Evolutionary conservation across 2,113 vertebrate species (phyloP).

Genomic region (Caloenas nicobarica): DNA sequence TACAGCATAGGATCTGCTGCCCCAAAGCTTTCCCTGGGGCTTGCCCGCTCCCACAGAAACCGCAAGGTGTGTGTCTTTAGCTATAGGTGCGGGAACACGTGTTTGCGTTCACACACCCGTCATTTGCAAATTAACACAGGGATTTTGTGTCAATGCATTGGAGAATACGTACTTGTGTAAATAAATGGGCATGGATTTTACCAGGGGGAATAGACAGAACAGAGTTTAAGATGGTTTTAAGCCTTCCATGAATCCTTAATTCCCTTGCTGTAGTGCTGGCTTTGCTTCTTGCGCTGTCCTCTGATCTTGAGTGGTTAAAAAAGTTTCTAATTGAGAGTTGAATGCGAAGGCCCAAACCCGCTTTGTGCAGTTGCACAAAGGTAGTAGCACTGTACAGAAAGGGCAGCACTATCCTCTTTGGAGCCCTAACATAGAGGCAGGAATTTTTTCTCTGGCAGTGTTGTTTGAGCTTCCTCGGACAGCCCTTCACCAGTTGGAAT

Average conservation of each 20-base stretch:
- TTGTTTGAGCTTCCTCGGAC: background rate
- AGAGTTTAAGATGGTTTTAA: background rate
- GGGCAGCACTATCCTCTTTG: background rate
- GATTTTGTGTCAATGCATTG: fast-evolving
- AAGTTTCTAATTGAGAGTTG: background rate
- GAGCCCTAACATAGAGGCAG: fast-evolving
- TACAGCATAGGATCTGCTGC: background rate
- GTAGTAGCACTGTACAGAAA: fast-evolving
- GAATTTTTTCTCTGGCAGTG: background rate
- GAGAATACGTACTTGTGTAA: background rate
- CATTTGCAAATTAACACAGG: background rate
- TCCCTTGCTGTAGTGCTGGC: background rate
- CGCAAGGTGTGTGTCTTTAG: background rate
- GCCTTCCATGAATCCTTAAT: background rate
- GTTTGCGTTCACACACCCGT: background rate
- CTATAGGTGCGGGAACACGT: background rate
- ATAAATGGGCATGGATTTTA: background rate
- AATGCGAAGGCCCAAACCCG: background rate
- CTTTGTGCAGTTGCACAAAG: background rate
- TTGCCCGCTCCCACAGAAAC: background rate
- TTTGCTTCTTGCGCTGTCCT: background rate
- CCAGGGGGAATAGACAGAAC: background rate
- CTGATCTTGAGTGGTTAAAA: background rate
- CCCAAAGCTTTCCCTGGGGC: background rate
- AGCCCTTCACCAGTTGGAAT: background rate